phyloP scores from a whole-genome alignment of 2,113 vertebrate species.

The Python bivittatus region DNA sequence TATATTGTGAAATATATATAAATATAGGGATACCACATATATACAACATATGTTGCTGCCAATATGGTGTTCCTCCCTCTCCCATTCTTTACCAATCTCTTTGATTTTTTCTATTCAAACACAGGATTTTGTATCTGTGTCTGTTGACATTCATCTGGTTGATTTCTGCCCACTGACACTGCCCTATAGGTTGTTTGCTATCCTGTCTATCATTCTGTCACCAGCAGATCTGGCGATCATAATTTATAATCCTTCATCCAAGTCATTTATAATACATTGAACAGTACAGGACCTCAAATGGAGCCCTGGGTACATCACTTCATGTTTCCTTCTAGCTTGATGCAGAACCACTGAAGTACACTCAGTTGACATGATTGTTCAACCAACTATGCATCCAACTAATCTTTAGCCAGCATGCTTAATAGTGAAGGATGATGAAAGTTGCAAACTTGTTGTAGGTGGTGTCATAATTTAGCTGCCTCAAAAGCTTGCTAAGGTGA shows the following conservation, averaged over 20 bases:
- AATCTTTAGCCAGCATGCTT: not conserved
- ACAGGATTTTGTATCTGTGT: not conserved
- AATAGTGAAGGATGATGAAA: not conserved
- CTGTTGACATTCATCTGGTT: not conserved
- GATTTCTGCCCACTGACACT: not conserved
- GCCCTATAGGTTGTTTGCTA: not conserved
- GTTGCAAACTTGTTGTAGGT: not conserved
- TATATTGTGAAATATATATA: too few relatives aligned
- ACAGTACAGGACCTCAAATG: not conserved
- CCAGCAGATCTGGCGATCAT: not conserved
- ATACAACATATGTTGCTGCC: not conserved
- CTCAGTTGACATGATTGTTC: not conserved
- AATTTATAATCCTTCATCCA: not conserved
- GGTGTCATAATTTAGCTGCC: not conserved
- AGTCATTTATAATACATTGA: not conserved
- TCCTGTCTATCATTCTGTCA: not conserved
- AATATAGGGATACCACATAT: too few relatives aligned
- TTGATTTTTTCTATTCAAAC: not conserved
- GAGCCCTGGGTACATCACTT: not conserved
- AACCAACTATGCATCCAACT: not conserved
- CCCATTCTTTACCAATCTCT: not conserved
- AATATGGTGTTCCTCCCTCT: not conserved
- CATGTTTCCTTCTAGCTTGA: not conserved
- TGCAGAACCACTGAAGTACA: not conserved
- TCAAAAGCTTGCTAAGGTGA: not conserved